phyloP scores from a whole-genome alignment of 1,140 invertebrate genomes.

The Myzus persicae region DNA sequence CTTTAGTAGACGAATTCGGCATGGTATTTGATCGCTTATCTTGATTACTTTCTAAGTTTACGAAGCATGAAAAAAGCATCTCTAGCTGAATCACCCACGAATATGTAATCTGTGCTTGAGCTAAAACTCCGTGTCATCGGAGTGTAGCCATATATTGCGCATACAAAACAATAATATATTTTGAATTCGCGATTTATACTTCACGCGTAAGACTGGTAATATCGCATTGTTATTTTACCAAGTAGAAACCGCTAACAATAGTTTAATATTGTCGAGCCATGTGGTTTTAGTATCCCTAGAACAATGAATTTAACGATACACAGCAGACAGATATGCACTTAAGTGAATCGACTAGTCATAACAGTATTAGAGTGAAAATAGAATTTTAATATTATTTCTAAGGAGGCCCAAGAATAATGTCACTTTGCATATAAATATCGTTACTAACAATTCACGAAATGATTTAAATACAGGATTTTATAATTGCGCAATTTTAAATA shows the following conservation, averaged over 20 bases:
- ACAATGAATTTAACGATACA: neutral
- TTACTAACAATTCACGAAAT: neutral
- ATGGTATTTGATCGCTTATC: constrained; percentile 29
- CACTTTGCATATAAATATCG: too few species aligned
- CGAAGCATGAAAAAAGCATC: neutral
- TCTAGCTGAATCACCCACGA: neutral
- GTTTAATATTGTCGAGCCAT: neutral
- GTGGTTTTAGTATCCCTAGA: neutral
- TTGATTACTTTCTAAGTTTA: constrained; percentile 29
- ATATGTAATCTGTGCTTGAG: neutral
- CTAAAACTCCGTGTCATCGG: neutral
- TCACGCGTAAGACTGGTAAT: neutral
- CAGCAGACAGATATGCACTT: neutral
- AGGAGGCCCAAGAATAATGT: neutral
- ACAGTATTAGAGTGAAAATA: neutral
- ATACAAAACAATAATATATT: neutral
- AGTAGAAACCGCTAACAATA: neutral
- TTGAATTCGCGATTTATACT: neutral
- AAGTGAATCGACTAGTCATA: neutral
- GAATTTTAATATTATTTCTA: neutral
- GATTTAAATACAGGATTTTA: neutral
- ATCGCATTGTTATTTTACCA: neutral
- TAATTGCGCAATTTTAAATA: neutral
- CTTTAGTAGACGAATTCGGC: neutral
- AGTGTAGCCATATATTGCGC: neutral